These are phyloP conservation scores for Tragelaphus eurycerus DNA, from an alignment of 2,797 vertebrate species.

Conservation along the genomic window DNA sequence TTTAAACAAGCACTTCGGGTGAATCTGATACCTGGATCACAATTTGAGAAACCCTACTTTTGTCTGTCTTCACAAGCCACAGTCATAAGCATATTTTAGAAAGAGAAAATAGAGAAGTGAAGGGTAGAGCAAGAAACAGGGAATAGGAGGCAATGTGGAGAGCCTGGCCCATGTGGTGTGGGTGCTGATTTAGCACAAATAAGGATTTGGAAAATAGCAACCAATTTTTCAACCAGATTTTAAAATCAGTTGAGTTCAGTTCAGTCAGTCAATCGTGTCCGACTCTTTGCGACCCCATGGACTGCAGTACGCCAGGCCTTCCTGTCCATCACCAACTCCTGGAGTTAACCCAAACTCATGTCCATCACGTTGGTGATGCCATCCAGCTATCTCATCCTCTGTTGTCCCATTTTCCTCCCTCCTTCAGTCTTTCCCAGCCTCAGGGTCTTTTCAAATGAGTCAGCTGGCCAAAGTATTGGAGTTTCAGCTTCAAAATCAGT, in stretches of 20 bases:
- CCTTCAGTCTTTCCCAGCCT: neutral
- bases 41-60: neutral
- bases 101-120: neutral
- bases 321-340: neutral
- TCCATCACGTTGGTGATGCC: fast-evolving
- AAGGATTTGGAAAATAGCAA: neutral
- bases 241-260: neutral
- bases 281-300: neutral
- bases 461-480: neutral
- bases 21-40: neutral
- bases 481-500: neutral
- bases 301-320: neutral
- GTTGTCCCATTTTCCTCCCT: neutral
- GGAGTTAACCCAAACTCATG: neutral
- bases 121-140: neutral
- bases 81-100: neutral
- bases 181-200: neutral
- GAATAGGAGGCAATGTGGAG: neutral
- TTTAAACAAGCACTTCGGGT: neutral
- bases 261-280: neutral
- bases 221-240: neutral
- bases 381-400: neutral
- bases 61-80: neutral
- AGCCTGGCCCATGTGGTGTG: neutral
- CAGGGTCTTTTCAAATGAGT: neutral